Base-by-base conservation (phyloP, 2,797 vertebrate species). In the Emydoidea blandingii region DNA sequence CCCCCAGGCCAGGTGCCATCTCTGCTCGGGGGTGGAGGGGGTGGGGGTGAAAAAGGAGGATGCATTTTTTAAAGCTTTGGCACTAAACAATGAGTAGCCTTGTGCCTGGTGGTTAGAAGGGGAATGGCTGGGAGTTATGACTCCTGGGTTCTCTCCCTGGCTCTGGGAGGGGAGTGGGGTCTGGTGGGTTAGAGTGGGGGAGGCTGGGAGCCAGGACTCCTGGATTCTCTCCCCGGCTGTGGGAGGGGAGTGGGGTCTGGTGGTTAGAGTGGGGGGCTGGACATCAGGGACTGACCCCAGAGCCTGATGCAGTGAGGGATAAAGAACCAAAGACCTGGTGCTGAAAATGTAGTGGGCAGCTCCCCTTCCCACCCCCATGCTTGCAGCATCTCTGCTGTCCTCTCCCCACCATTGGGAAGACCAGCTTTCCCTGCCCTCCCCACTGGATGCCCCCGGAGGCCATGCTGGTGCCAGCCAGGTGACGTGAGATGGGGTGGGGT, bases 401-500 rank as follows among this genome's bases (percentile, higher is more conserved):
- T 37, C 34, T 68, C n/a, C n/a, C n/a, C n/a, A 8, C 34, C 16
- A 6, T 19, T 19, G 57, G 56, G 15, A 65, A n/a, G 31, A 15
- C 15, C 31, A 3, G 15, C 2, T 34, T 29, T 65, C 31, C 15
- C 31, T 65, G 62, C 15, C 3, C 31, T 34, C 8, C 29, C 12
- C 2, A 3, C 56, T 34, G 59, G 59, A 34, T 8, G 7, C 59
- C 31, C 15, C 59, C 4, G 10, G 11, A 29, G 56, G 56, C 12
- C 27, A 5, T 3, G 59, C 59, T 62, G 34, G 34, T 34, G 62
- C 16, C 34, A n/a, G 16, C 8, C 0, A 8, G 16, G 16, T 2
- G 5, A 19, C 11, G 5, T 41, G 65, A 41, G 37, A 6, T 3
- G 19, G 37, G 65, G 5, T 10, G 3, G n/a, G 65, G 34, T 19